Conservation (phyloP, 1,140 invertebrate genomes). For the Drosophila quadrilineata region DNA sequence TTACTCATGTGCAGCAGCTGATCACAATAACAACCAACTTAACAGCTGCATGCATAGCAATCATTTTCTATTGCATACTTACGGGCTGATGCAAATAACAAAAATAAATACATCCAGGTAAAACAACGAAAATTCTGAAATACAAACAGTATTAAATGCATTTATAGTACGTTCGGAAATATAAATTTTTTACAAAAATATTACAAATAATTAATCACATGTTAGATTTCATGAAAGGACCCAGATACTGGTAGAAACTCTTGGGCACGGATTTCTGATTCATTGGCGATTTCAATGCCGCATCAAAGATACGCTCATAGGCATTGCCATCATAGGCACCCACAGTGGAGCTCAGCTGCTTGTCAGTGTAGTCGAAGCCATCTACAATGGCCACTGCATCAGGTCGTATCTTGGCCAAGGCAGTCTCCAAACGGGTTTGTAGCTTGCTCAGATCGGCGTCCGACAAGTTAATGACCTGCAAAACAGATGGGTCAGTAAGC, state of each 20-base stretch:
- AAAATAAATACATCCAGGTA: no score
- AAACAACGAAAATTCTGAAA: no score
- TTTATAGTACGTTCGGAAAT: no score
- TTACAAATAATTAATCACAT: no score
- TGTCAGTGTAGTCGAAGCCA: constrained; percentile 92
- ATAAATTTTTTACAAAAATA: no score
- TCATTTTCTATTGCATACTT: no score
- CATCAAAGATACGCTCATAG: constrained; percentile 92
- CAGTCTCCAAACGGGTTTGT: constrained; percentile 86
- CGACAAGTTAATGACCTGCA: constrained; percentile 86
- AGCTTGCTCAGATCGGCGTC: constrained; percentile 85
- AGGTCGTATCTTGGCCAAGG: constrained; percentile 87
- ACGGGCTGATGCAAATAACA: no score
- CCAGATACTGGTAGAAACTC: constrained; percentile 87
- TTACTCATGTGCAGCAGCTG: no score
- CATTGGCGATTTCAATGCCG: constrained; percentile 91
- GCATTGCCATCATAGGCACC: constrained; percentile 95
- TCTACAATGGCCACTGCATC: constrained; percentile 95
- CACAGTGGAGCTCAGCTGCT: constrained; percentile 89
- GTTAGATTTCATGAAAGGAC: constrained; percentile 89
- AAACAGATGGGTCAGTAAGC: no score
- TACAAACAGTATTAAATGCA: no score
- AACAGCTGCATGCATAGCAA: no score
- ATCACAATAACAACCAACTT: no score
- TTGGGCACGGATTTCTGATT: constrained; percentile 90